phyloP scores from a whole-genome alignment of 2,113 vertebrate species.

The Chionodraco myersi region DNA sequence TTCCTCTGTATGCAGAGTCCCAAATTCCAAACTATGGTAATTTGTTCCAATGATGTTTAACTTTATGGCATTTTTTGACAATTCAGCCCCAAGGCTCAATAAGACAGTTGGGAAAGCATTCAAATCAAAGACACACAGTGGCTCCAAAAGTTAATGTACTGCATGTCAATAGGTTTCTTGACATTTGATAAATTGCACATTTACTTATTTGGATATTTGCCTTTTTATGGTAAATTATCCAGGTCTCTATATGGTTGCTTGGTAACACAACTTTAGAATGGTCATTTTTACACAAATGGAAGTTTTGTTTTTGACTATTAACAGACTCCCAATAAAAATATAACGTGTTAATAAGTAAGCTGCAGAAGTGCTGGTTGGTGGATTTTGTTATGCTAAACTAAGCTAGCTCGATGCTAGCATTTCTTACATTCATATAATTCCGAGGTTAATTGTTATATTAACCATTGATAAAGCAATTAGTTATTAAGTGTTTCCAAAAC shows the following conservation, averaged over 20 bases:
- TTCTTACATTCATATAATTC: background rate
- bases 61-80: background rate
- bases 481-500: background rate
- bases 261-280: too few species aligned
- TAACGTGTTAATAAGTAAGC: background rate
- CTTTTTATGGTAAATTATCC: too few species aligned
- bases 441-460: background rate
- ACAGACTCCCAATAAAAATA: background rate
- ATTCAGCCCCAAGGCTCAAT: background rate
- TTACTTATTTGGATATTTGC: background rate
- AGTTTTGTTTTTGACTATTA: too few species aligned
- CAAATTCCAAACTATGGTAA: background rate
- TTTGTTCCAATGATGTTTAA: background rate
- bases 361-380: background rate
- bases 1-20: background rate
- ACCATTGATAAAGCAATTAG: background rate
- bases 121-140: background rate
- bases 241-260: too few species aligned
- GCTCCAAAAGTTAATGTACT: background rate
- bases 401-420: background rate
- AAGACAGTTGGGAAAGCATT: background rate
- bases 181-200: background rate
- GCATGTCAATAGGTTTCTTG: background rate
- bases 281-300: too few species aligned
- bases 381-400: background rate